Evolutionary conservation across 2,113 vertebrate genomes (phyloP).

Genomic region (Podarcis cretensis): DNA sequence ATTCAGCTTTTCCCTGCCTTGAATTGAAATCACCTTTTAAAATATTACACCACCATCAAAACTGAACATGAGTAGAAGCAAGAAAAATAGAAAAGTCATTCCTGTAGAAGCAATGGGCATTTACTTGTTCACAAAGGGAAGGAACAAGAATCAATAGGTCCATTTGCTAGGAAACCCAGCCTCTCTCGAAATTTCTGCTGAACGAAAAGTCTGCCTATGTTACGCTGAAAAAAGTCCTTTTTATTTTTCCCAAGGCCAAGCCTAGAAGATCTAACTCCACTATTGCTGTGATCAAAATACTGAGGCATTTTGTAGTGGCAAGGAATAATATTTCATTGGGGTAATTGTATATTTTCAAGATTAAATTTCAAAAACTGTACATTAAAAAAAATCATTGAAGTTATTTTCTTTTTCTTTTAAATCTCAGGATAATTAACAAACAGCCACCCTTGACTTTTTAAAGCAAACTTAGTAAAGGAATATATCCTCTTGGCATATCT

Average conservation of each 20-base stretch:
- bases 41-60: neutral
- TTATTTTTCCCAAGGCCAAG: conserved; percentile 24
- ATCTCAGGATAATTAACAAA: neutral
- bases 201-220: conserved; percentile 16
- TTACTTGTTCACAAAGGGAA: conserved; percentile 37
- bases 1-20: neutral
- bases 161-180: conserved; percentile 39
- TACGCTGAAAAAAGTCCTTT: conserved; percentile 2
- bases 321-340: neutral
- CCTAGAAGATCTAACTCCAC: neutral
- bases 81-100: conserved; percentile 7
- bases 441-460: neutral
- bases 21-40: neutral
- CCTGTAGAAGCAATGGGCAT: conserved; percentile 12
- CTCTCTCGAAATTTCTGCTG: conserved; percentile 24
- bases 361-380: neutral
- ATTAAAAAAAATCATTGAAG: neutral
- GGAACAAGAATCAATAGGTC: conserved; percentile 32
- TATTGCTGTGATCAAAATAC: neutral
- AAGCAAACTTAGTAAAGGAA: neutral
- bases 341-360: neutral
- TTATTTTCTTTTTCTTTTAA: neutral
- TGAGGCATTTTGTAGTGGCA: neutral
- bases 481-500: neutral
- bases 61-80: rapidly evolving